Conservation (phyloP, 2,113 vertebrate species). For the Pollachius pollachius region DNA sequence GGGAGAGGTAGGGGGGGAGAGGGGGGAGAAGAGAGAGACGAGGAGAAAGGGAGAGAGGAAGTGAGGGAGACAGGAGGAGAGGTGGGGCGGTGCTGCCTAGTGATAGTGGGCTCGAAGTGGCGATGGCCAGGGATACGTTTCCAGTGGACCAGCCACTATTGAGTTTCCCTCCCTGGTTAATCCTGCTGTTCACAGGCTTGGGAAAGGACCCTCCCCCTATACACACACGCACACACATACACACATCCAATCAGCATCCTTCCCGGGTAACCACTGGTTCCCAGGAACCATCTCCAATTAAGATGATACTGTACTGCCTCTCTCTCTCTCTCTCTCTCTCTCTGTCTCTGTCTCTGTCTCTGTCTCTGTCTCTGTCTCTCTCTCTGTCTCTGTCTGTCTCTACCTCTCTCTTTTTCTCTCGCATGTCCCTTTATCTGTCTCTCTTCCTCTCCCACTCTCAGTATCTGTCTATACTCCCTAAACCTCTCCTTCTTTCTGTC, state of each 20-base stretch:
- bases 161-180: constrained; percentile 70
- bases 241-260: constrained; percentile 19
- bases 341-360: constrained; percentile 13
- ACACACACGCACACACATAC: constrained; percentile 4
- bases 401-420: neutral
- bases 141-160: constrained; percentile 67
- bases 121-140: constrained; percentile 66
- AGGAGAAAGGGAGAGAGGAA: too few species aligned
- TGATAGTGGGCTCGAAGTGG: constrained; percentile 33
- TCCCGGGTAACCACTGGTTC: constrained; percentile 54
- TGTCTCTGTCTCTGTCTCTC: constrained; percentile 17
- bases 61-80: neutral
- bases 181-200: constrained; percentile 77
- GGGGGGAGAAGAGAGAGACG: too few species aligned
- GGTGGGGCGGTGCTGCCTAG: too few species aligned
- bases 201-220: constrained; percentile 58
- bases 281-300: constrained; percentile 78
- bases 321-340: constrained; percentile 5
- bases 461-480: too few species aligned
- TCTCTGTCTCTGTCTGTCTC: constrained; percentile 23
- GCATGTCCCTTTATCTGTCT: neutral
- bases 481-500: too few species aligned
- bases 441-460: neutral
- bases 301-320: constrained; percentile 72
- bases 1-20: too few species aligned